Evolutionary conservation across 2,797 vertebrate species (phyloP).

Genomic region (Argentina silus): DNA sequence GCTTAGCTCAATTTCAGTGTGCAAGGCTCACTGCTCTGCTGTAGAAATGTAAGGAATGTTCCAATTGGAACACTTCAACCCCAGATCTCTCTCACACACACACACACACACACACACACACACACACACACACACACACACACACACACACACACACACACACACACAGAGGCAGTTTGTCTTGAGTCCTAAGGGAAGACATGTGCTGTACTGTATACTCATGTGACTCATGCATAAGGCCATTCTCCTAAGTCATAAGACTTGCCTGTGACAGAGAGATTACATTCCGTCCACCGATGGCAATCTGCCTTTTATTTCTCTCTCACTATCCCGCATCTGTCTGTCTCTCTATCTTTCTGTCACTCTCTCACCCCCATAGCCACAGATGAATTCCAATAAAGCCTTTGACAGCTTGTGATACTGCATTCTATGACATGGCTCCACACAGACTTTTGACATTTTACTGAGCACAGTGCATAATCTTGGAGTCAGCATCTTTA

Average conservation of each 20-base stretch:
- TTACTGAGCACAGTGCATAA: slow-evolving; percentile 37
- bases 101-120: slow-evolving; percentile 6
- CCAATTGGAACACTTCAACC: neutral
- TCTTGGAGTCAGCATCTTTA: slow-evolving; percentile 50
- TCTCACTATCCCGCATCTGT: neutral
- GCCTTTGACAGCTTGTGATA: too few species aligned
- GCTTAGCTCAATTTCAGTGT: neutral
- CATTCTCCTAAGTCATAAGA: neutral
- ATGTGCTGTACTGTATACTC: too few species aligned
- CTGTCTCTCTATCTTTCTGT: slow-evolving; percentile 31
- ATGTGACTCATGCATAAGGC: neutral
- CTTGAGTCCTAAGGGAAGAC: too few species aligned
- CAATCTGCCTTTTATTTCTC: too few species aligned
- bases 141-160: neutral
- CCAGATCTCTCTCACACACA: too few species aligned
- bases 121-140: neutral
- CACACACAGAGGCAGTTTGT: too few species aligned
- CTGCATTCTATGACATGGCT: too few species aligned
- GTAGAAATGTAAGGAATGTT: slow-evolving; percentile 1
- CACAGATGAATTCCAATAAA: too few species aligned
- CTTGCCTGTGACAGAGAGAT: neutral
- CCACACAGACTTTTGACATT: slow-evolving; percentile 46
- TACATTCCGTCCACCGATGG: neutral
- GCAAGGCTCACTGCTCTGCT: neutral
- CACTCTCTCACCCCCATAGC: too few species aligned